Base-by-base conservation (phyloP, 1,140 invertebrate species). In the Coptotermes formosanus region DNA sequence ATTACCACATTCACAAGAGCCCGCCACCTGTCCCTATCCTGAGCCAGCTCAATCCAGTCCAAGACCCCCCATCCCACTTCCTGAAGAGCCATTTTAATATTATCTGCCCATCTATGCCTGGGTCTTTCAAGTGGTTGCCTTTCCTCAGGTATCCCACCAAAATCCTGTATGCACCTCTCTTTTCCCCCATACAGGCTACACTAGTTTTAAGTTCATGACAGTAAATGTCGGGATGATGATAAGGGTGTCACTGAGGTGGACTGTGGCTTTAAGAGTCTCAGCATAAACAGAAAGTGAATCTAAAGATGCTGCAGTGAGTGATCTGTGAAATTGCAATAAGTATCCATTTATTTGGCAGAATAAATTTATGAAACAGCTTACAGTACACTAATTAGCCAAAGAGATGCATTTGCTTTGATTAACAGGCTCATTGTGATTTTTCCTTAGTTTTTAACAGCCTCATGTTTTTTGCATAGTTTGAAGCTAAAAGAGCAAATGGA, bases 331-430 rank as follows among this genome's bases (percentile, higher is more conserved):
- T 38, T 38, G 38, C 38, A 38, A 75, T 75, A 25, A 75, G 25
- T 30, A 75, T n/a, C 14, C n/a, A 75, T 75, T 75, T 75, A 75
- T 75, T 75, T 75, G 25, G 64, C 64, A 75, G 64, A 75, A 75
- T 75, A 75, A 75, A n/a, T 75, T 75, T 25, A 75, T n/a, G 64
- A 75, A 75, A 75, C 64, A 75, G 64, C 64, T 25, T 75, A 75
- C 64, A 75, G 0, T 75, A 30, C 30, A 75, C 64, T 75, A 75
- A 75, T n/a, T 75, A 75, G 64, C 64, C 64, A 75, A 75, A 75
- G 64, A 75, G 9, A 75, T 75, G n/a, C n/a, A 55, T 75, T 75
- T 30, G 64, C 64, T 75, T 75, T 75, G 64, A 25, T 38, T 75
- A 75, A 75, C n/a, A 30, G 64, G 25, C 64, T 75, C n/a, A 30